Evolutionary conservation across 1,140 invertebrate species (phyloP).

Genomic region (Bombus polaris): DNA sequence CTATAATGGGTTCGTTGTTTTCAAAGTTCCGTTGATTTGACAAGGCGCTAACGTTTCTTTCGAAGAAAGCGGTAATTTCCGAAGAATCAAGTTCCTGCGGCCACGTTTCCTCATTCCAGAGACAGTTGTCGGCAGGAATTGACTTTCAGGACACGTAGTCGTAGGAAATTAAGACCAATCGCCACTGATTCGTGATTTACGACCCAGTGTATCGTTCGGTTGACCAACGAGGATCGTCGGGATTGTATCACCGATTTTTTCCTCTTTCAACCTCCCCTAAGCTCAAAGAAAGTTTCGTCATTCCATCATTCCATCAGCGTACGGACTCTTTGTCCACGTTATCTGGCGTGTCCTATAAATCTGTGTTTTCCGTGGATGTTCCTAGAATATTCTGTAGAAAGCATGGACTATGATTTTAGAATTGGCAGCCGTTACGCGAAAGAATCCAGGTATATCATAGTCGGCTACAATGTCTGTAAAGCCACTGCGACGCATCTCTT

Average conservation of each 20-base stretch:
- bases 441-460: too few species aligned
- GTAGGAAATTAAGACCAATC: conserved; percentile 75
- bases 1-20: neutral
- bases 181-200: conserved; percentile 73
- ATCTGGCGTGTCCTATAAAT: conserved; percentile 64
- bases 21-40: conserved; percentile 51
- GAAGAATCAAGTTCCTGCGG: conserved; percentile 16
- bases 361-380: neutral
- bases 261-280: neutral
- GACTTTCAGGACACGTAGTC: conserved; percentile 71
- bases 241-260: conserved; percentile 36
- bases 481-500: too few species aligned
- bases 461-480: too few species aligned
- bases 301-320: conserved; percentile 64
- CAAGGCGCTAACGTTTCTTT: conserved; percentile 33
- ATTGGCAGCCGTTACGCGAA: neutral
- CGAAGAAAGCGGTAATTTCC: neutral
- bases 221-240: conserved; percentile 42
- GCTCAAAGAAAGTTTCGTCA: neutral
- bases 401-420: neutral
- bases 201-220: conserved; percentile 50
- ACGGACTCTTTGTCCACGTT: conserved; percentile 68
- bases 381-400: neutral
- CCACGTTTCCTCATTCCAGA: neutral
- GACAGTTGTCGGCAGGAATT: conserved; percentile 20